A percentile compares a stretch with the other conserved stretches of the same genome.
Evolutionary conservation across 1,140 invertebrate genomes (phyloP).

Genomic region (Globodera rostochiensis): DNA sequence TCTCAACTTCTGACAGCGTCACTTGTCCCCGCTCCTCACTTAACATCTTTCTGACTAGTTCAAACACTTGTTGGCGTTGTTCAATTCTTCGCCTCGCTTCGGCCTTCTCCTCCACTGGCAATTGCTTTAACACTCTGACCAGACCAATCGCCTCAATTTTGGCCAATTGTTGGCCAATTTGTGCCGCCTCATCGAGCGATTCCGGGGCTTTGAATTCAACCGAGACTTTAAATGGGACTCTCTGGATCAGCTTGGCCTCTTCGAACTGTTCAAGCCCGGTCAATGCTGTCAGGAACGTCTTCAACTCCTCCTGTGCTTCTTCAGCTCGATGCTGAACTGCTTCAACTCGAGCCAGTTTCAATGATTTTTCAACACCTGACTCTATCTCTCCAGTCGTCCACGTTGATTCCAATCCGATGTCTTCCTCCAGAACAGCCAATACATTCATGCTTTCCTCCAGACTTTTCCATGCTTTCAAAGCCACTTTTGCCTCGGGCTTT

Average conservation of each 20-base stretch:
- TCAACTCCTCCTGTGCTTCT: constrained; percentile 1
- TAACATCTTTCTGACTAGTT: too few species aligned
- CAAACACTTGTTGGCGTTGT: too few species aligned
- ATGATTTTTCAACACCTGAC: neutral
- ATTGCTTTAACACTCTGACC: too few species aligned
- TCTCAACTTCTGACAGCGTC: neutral
- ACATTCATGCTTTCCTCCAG: neutral
- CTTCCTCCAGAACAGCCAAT: neutral
- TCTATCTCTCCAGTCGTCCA: constrained; percentile 1
- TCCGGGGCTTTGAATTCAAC: too few species aligned
- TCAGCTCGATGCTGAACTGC: neutral
- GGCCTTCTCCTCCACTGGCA: neutral
- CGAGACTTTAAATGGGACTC: neutral
- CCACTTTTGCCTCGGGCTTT: constrained; percentile 11
- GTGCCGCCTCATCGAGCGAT: neutral
- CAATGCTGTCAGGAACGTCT: neutral
- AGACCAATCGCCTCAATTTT: too few species aligned
- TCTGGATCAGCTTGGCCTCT: constrained; percentile 3
- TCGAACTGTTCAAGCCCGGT: neutral
- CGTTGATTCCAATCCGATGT: neutral
- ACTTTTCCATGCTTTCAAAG: neutral
- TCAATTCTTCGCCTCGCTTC: neutral
- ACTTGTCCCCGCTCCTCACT: neutral
- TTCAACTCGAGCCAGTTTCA: neutral
- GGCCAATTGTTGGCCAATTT: too few species aligned